A percentile compares a stretch with the other conserved stretches of the same genome.
Evolutionary conservation across 2,888 invertebrate species (phyloP).

Genomic region (Cepaea hortensis): DNA sequence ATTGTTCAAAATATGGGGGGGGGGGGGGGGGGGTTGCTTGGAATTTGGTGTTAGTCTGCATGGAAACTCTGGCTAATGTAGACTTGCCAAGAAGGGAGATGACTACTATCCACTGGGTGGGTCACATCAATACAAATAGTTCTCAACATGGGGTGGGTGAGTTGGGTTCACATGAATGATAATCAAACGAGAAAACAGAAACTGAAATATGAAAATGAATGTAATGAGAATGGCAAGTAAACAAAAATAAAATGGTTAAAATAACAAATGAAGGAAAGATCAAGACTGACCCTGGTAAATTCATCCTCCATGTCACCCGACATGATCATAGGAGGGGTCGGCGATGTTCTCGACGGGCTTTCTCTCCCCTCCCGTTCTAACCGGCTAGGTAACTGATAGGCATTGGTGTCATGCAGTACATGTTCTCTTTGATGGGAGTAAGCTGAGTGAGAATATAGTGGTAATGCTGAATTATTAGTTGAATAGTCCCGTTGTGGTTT

Average conservation of each 20-base stretch:
- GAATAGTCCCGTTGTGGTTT: not conserved
- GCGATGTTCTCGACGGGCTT: slow-evolving; percentile 54
- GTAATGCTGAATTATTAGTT: not conserved
- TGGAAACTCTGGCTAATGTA: too few relatives aligned
- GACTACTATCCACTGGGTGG: too few relatives aligned
- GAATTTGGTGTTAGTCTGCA: too few relatives aligned
- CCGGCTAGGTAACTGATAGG: not conserved
- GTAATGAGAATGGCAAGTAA: not conserved
- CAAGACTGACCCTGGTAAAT: slow-evolving; percentile 71
- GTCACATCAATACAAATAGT: too few relatives aligned
- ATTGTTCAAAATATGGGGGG: too few relatives aligned
- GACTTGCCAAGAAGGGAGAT: too few relatives aligned
- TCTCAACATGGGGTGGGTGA: too few relatives aligned
- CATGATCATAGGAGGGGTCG: slow-evolving; percentile 55
- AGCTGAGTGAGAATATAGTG: slow-evolving; percentile 42
- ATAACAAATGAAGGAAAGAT: slow-evolving; percentile 1
- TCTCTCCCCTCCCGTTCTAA: slow-evolving; percentile 23
- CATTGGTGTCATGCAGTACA: not conserved
- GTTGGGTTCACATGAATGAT: slow-evolving; percentile 21
- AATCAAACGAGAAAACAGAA: slow-evolving; percentile 17
- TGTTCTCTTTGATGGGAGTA: slow-evolving; percentile 10
- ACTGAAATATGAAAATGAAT: slow-evolving; percentile 5
- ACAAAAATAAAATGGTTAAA: not conserved
- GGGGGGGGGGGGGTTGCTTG: too few relatives aligned
- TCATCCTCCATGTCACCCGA: slow-evolving; percentile 63